Evolutionary conservation across 2,113 vertebrate genomes (phyloP), one percentile per base, ranked within the genome.

Genomic region (Paracanthobrama guichenoti): DNA sequence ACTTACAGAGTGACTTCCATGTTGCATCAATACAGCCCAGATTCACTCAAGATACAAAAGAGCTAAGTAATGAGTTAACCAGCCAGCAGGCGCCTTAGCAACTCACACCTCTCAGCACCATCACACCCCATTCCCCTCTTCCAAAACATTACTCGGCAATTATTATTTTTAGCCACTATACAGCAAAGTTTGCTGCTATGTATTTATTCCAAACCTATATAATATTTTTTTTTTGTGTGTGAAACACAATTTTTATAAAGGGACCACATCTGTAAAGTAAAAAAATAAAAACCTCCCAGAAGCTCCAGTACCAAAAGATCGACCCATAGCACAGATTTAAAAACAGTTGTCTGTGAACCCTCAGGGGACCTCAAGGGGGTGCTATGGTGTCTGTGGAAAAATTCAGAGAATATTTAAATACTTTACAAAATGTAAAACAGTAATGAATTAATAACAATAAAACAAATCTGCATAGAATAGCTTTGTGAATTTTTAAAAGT

Each of bases 1-100:
- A 89, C 88, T 86, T 83, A 89, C 88, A 91, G 66, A 69, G 66
- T 22, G 39, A 89, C 90, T 91, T 91, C 90, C 89, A 87, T 73
- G 71, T 66, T 48, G 14, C 44, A 53, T 79, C 50, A 78, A 14
- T 60, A 66, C 66, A 66, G 44, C 26, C 79, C 18, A 57, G 76
- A 48, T 78, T 76, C 73, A 64, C 73, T 57, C 82, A 69, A 39
- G 66, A 73, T 62, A 44, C n/a, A 75, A 46, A 77, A 66, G 84
- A 88, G 76, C 46, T 31, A 35, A 85, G 64, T 85, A 86, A 81
- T 87, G 85, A 77, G 66, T 88, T 87, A 85, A 87, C 82, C 77
- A 87, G 81, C 80, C 76, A 81, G 84, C 81, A 50, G 85, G 79
- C 69, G 76, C 85, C 83, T 88, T 85, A 88, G 89, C 76, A 80